Evolutionary conservation across 2,888 invertebrate species (phyloP), one percentile per base, ranked within the genome.

Genomic region (Hypomecis atomaria): DNA sequence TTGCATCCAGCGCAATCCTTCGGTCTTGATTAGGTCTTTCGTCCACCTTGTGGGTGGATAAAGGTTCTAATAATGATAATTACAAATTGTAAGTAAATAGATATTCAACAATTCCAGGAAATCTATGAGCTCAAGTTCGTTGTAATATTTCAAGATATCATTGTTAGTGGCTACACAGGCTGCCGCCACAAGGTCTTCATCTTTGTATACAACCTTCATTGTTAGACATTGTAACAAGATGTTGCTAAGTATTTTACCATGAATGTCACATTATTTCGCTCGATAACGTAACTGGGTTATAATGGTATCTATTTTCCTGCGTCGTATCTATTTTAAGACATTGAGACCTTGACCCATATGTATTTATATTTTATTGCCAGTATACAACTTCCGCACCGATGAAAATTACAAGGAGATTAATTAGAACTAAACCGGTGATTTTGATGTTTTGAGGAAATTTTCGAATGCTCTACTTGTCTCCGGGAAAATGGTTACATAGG

Each of bases 201-300:
- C 53, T n/a, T 53, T 53, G 53, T 53, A 53, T 43, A 34, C n/a
- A 53, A 43, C 42, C 42, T 53, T 53, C 42, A 10, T 42, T 52
- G 23, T 23, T 33, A 47, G 33, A 10, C 10, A 34, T 47, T 34
- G 47, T 23, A 23, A 44, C 6, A 6, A 5, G 5, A 13, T 44
- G 11, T 47, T 33, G 23, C 4, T 5, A 47, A 0, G 10, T 34
- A 34, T n/a, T 47, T 34, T 47, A 47, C 34, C 47, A 33, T 23
- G 4, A 47, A 47, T 34, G 45, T 23, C 23, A 9, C 23, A 33
- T 8, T 49, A 49, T 36, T 10, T 52, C 40, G 38, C 10, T 40
- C 40, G 52, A 52, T 52, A 40, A 5, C 23, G 40, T 23, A 52
- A 40, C 23, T 52, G 6, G 52, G 52, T 52, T 40, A 23, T 11